A percentile compares a stretch with the other conserved stretches of the same genome.
These are phyloP conservation scores for Poeciliopsis prolifica DNA, from an alignment of 2,113 vertebrate species.

Conservation along the genomic window DNA sequence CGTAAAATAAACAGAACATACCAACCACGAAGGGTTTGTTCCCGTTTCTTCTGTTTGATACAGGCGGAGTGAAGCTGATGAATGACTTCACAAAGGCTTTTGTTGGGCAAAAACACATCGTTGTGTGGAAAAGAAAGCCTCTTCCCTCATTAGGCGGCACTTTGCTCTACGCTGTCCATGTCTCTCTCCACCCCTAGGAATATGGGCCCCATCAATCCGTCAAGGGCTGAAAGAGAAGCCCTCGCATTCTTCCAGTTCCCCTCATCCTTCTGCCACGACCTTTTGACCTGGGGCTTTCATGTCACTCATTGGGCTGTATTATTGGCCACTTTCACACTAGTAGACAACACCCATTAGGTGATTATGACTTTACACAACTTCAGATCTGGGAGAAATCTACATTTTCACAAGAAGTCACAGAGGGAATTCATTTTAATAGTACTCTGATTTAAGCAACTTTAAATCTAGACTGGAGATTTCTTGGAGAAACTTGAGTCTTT, in stretches of 20 bases:
- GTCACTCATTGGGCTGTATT: conserved; percentile 49
- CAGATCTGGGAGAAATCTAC: neutral
- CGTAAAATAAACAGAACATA: conserved; percentile 41
- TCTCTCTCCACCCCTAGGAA: conserved; percentile 50
- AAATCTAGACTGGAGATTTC: neutral
- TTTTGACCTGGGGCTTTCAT: conserved; percentile 60
- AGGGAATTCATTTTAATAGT: neutral
- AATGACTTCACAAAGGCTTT: conserved; percentile 58
- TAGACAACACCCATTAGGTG: conserved; percentile 38
- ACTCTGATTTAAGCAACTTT: neutral
- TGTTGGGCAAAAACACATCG: conserved; percentile 60
- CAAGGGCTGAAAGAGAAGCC: conserved; percentile 55
- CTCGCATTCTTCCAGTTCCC: conserved; percentile 60
- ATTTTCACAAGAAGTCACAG: neutral
- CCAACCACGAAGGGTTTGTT: conserved; percentile 40
- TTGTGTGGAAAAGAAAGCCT: conserved; percentile 17
- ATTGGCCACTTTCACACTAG: conserved; percentile 53
- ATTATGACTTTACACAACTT: conserved; percentile 33
- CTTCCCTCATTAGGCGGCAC: conserved; percentile 56
- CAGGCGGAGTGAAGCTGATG: conserved; percentile 41
- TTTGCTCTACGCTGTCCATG: conserved; percentile 29
- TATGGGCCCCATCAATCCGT: conserved; percentile 68
- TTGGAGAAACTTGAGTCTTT: neutral
- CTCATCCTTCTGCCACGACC: conserved; percentile 55
- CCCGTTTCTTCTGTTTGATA: conserved; percentile 30